These are phyloP conservation scores for Silurus lanzhouensis DNA, from an alignment of 2,797 vertebrate genomes.

Conservation along the genomic window DNA sequence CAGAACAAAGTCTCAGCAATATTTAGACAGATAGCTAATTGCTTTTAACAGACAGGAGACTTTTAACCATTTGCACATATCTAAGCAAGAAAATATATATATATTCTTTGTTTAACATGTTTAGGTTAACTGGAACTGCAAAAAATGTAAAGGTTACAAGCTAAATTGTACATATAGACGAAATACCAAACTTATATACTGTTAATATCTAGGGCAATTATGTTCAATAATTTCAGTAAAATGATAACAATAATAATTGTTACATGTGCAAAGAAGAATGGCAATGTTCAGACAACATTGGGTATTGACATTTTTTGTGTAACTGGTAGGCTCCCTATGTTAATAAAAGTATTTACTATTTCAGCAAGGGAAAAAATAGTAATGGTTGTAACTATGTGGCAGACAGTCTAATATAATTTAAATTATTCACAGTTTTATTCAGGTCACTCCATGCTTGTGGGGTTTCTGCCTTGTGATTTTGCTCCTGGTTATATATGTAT, in stretches of 20 bases:
- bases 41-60: not conserved
- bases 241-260: too few relatives aligned
- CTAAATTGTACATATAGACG: not conserved
- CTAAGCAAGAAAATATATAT: not conserved
- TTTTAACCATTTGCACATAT: not conserved
- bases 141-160: not conserved
- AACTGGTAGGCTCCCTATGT: not conserved
- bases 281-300: not conserved
- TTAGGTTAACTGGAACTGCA: not conserved
- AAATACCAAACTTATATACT: too few relatives aligned
- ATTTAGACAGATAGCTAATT: not conserved
- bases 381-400: not conserved
- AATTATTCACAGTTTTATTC: constrained; percentile 11
- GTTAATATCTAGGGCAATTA: too few relatives aligned
- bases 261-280: too few relatives aligned
- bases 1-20: not conserved
- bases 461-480: not conserved
- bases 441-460: not conserved
- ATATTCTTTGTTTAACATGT: not conserved
- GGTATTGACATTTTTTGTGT: not conserved
- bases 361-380: not conserved
- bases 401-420: not conserved
- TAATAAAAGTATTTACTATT: not conserved
- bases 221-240: too few relatives aligned
- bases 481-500: constrained; percentile 9